phyloP scores from a whole-genome alignment of 2,797 vertebrate species.

The Margarornis squamiger region DNA sequence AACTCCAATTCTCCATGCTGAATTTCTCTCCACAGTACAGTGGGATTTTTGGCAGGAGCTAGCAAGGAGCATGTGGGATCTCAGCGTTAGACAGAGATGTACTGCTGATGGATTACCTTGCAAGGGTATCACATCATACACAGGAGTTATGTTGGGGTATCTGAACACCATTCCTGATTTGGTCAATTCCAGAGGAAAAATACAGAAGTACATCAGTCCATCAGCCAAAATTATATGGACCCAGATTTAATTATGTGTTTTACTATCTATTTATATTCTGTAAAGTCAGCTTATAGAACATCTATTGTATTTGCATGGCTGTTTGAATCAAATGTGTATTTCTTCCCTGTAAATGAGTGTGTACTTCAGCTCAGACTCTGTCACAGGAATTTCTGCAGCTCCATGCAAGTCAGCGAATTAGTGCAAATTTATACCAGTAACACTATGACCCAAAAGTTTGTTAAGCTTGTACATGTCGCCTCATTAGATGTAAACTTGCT shows the following conservation, averaged over 20 bases:
- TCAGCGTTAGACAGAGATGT: neutral
- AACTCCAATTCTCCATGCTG: neutral
- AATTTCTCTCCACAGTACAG: neutral
- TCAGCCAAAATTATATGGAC: neutral
- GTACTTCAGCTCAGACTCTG: neutral
- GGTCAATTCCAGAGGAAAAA: neutral
- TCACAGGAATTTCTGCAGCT: neutral
- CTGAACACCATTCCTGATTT: neutral
- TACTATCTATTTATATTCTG: neutral
- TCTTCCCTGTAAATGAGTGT: slow-evolving; percentile 20
- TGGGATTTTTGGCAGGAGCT: slow-evolving; percentile 42
- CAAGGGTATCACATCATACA: neutral
- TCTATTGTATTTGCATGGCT: neutral
- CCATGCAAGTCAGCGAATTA: neutral
- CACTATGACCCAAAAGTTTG: neutral
- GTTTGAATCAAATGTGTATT: slow-evolving; percentile 5
- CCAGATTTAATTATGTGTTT: neutral
- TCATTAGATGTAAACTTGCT: slow-evolving; percentile 27
- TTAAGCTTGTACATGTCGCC: slow-evolving; percentile 37
- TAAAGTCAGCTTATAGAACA: neutral
- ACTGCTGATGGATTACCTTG: neutral
- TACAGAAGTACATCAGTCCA: neutral
- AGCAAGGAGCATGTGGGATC: neutral
- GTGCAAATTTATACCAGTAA: neutral
- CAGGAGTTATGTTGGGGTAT: neutral